These are phyloP conservation scores for Bursaphelenchus mucronatus DNA, from an alignment of 1,140 invertebrate genomes.

Conservation along the genomic window DNA sequence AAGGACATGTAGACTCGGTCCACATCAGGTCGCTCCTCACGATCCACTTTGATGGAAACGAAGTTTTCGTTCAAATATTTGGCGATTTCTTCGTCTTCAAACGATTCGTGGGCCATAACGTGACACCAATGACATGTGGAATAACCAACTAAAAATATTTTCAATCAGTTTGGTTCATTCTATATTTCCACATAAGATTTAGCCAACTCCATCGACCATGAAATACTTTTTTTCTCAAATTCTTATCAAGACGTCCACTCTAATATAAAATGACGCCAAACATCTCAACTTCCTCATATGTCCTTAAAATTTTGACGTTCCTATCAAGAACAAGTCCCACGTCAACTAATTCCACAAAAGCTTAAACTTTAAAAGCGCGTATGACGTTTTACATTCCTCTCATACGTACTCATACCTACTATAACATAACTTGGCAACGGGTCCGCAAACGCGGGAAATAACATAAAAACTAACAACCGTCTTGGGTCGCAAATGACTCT, in stretches of 20 bases:
- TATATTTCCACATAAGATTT: not conserved
- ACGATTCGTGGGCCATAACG: conserved; percentile 90
- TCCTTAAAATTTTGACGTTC: not conserved
- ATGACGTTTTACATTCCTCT: too few species aligned
- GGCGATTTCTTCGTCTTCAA: conserved; percentile 77
- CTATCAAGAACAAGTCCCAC: not conserved
- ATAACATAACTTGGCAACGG: too few species aligned
- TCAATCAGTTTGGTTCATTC: too few species aligned
- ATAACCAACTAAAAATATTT: conserved; percentile 34
- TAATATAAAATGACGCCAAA: conserved; percentile 3
- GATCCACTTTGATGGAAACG: conserved; percentile 81
- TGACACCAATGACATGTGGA: conserved; percentile 68
- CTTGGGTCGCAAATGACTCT: too few species aligned
- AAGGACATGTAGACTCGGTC: conserved; percentile 90
- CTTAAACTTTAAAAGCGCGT: too few species aligned
- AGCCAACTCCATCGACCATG: conserved; percentile 5
- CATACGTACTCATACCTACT: too few species aligned
- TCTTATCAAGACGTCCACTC: not conserved
- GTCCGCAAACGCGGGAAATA: too few species aligned
- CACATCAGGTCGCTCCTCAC: conserved; percentile 88
- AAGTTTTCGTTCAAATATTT: conserved; percentile 82
- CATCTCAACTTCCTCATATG: not conserved
- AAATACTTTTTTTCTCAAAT: not conserved
- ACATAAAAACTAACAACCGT: too few species aligned
- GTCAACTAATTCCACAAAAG: too few species aligned